Conservation (phyloP, 2,797 vertebrate genomes). For the Alca torda region DNA sequence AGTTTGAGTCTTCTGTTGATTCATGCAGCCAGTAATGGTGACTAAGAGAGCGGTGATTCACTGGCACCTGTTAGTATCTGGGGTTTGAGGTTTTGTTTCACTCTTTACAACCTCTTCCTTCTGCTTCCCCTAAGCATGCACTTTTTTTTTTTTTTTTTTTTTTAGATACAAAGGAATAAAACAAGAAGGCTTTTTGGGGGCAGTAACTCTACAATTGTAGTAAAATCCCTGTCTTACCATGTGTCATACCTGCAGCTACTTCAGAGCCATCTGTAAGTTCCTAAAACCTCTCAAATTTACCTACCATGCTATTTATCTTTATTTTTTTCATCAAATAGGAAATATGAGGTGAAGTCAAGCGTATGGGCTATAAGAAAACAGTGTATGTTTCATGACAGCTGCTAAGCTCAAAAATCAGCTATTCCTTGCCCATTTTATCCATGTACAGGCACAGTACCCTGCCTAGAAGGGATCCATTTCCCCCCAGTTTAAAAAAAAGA, state of each 20-base stretch:
- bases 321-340: neutral
- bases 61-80: neutral
- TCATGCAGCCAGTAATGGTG: slow-evolving; percentile 10
- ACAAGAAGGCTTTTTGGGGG: neutral
- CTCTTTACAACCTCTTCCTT: neutral
- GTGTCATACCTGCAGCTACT: neutral
- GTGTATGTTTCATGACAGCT: neutral
- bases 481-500: neutral
- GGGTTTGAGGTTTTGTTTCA: neutral
- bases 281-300: neutral
- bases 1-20: slow-evolving; percentile 29
- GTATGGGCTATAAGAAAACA: neutral
- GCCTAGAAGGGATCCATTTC: neutral
- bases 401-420: neutral
- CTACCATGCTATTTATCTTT: neutral
- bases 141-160: neutral
- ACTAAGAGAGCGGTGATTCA: slow-evolving; percentile 57
- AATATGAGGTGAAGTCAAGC: neutral
- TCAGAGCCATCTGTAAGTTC: neutral
- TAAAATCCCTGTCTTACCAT: neutral
- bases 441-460: neutral
- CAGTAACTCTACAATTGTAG: neutral
- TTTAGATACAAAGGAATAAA: neutral
- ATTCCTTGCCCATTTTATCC: neutral
- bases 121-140: neutral